Evolutionary conservation across 2,888 invertebrate species (phyloP), one percentile per base, ranked within the genome.

Genomic region (Rhyacophila evoluta): DNA sequence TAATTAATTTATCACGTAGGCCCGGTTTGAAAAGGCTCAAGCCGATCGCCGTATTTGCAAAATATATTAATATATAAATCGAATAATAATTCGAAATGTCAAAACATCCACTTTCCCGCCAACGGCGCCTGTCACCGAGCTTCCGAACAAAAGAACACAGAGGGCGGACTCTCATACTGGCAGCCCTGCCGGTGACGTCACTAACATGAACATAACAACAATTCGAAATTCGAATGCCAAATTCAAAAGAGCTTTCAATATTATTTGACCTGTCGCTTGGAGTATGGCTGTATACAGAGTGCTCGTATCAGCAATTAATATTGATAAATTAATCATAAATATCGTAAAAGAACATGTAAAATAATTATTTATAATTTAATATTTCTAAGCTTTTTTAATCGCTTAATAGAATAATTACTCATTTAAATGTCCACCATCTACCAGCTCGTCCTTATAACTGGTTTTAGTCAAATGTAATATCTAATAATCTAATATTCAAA

Each of bases 11-110:
- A 55, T 2, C 55, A 19, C 19, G 8, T 19, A 55, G 55, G 55
- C 55, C 19, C 2, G 25, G 25, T 19, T 19, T 2, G 55, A 55
- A 55, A 19, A 19, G 25, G 55, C 19, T 25, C 25, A 55, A 55
- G 19, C 55, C 25, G 19, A 55, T 8, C 19, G 55, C 55, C 10
- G 12, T 55, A 55, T 55, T 55, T 55, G 55, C 10, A 55, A 55
- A 55, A 55, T 55, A 55, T 55, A 55, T 19, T 55, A 55, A 55
- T 55, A 41, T 15, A 55, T 55, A 55, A 55, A 55, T 55, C 55
- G 55, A 55, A 55, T 55, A 55, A 55, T 55, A 55, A 55, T 55
- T 55, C 55, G 55, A 55, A 55, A 55, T 55, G 55, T 55, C 55
- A 55, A 39, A 55, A 55, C 55, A 55, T 55, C 55, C 55, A 55